Evolutionary conservation across 2,888 invertebrate genomes (phyloP), one percentile per base, ranked within the genome.

Genomic region (Orthosia incerta): DNA sequence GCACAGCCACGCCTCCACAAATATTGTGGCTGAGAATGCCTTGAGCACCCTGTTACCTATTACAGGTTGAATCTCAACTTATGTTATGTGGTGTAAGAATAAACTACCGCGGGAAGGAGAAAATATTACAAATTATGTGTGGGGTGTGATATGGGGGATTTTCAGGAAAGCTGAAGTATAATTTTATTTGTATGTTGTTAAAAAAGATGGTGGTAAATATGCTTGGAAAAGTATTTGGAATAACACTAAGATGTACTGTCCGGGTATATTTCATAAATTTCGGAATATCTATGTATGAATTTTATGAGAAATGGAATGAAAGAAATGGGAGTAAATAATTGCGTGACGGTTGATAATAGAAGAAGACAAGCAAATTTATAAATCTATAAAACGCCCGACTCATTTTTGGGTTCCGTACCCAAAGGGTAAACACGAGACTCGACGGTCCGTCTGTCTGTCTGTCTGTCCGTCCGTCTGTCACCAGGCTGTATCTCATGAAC

Each of bases 1-100:
- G 74, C 74, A 46, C 59, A 81, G 85, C 88, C 83, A 80, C 84
- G 71, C 77, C 76, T 79, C 63, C 69, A 81, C 76, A 84, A 88
- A 86, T 85, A 83, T 83, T 83, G 77, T 80, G 71, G 59, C 68
- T 75, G 71, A 71, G 72, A 82, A 76, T 71, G 65, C 79, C 78
- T 80, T 69, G 71, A 78, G 70, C 76, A 64, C 73, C 82, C 72
- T 65, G 57, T 71, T 80, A 71, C 63, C 62, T 79, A 76, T 74
- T 71, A 63, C 68, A 71, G 61, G 70, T 68, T 74, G 72, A 81
- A 76, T 74, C 72, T 77, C 62, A 70, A 70, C 72, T 77, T 66
- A 31, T 68, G 63, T 63, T 71, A 67, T 45, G 67, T 15, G 13
- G 53, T 45, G 12, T 18, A 53, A 56, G 39, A 75, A 59, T 31